Evolutionary conservation across 1,140 invertebrate species (phyloP).

Genomic region (Ridgeia piscesae): DNA sequence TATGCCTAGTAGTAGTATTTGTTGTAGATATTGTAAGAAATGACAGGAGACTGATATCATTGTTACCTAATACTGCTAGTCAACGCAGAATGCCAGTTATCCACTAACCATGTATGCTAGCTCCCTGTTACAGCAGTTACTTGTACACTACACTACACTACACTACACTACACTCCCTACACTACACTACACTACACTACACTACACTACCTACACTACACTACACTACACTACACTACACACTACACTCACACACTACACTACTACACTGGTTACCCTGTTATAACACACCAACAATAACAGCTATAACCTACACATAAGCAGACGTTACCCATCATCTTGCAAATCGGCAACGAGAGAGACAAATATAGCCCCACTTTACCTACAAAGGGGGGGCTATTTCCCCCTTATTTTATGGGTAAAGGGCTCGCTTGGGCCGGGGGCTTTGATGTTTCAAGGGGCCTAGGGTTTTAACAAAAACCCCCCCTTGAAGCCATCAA

Average conservation of each 20-base stretch:
- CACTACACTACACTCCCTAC: too few relatives aligned
- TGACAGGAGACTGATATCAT: neutral
- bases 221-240: too few relatives aligned
- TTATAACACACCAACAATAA: too few relatives aligned
- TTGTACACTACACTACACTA: too few relatives aligned
- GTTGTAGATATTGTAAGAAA: neutral
- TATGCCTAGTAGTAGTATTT: neutral
- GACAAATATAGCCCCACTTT: neutral
- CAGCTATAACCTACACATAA: neutral
- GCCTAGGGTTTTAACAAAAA: neutral
- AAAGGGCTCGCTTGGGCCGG: neutral
- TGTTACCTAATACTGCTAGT: neutral
- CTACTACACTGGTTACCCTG: too few relatives aligned
- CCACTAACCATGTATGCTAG: too few relatives aligned
- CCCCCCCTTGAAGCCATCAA: neutral
- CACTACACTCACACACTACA: too few relatives aligned
- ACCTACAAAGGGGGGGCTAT: neutral
- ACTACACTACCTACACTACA: too few relatives aligned
- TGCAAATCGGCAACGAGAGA: neutral
- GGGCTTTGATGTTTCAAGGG: neutral
- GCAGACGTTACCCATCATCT: neutral
- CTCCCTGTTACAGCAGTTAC: too few relatives aligned
- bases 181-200: too few relatives aligned
- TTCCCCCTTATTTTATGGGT: neutral
- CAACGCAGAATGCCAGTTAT: too few relatives aligned